Evolutionary conservation across 2,797 vertebrate species (phyloP), one percentile per base, ranked within the genome.

Genomic region (Malacoctenus gilli): DNA sequence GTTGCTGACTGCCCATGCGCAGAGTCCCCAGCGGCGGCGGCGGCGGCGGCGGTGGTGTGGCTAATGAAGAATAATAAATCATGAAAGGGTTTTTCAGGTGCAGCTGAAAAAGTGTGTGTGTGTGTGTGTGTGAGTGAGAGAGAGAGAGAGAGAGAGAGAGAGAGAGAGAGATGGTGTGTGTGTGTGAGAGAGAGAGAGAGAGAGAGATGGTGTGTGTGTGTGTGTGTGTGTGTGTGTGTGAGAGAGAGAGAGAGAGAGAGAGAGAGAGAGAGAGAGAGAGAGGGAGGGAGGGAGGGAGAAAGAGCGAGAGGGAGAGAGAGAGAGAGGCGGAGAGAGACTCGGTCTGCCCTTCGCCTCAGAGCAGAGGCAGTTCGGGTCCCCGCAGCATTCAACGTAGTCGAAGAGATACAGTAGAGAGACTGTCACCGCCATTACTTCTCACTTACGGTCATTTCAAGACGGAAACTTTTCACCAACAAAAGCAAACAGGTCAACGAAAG

Each of bases 11-110:
- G 91, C 90, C 87, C 92, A 90, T 91, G 91, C 82, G 89, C 87
- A 89, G 82, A 88, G 75, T 90, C 89, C 89, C 91, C 89, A 86
- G 90, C 87, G 88, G 92, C 89, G 87, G 78, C 68, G 55, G 68
- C 20, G 49, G 69, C 1, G 57, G 68, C 1, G 68, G 53, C 6
- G 59, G 46, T 68, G 76, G 80, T 85, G 87, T 69, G 82, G 87
- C 89, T 93, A 93, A 94, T 92, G 92, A 94, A 93, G 92, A 93
- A 93, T 91, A 93, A 93, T 92, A 93, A 92, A 93, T 92, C 90
- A 90, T 86, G 89, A 89, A 91, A 91, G 82, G 82, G 83, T 75
- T 85, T 89, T 90, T 86, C 86, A 89, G 85, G 90, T 87, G 89
- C 85, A 85, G 77, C 76, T 80, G 74, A 79, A 54, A 55, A 68